Conservation (phyloP, 2,888 invertebrate genomes). For the Lepidochrysops patricia region DNA sequence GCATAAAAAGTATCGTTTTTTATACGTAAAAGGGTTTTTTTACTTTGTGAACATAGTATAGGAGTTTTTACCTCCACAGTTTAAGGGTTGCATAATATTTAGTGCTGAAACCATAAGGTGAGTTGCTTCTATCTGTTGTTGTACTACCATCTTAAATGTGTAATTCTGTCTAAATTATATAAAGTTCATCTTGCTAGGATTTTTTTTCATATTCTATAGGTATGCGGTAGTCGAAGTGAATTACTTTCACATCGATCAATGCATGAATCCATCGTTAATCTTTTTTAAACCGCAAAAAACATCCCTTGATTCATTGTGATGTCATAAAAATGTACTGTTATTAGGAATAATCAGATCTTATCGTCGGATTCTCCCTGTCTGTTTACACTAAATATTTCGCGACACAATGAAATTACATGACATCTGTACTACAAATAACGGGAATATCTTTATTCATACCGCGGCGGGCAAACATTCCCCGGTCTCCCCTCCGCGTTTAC, state of each 20-base stretch:
- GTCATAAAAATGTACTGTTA: conserved; percentile 56
- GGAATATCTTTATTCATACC: conserved; percentile 74
- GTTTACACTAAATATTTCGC: conserved; percentile 72
- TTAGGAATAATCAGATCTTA: conserved; percentile 63
- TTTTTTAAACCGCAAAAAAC: conserved; percentile 54
- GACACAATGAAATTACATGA: conserved; percentile 74
- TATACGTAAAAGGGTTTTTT: neutral
- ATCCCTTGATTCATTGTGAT: conserved; percentile 52
- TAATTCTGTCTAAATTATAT: too few relatives aligned
- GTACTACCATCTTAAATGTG: too few relatives aligned
- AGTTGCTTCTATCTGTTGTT: too few relatives aligned
- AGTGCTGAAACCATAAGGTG: too few relatives aligned
- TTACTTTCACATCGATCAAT: neutral
- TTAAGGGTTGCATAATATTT: too few relatives aligned
- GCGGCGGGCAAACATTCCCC: conserved; percentile 61
- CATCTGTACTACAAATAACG: conserved; percentile 74
- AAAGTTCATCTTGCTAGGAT: too few relatives aligned
- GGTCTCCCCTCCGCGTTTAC: conserved; percentile 58
- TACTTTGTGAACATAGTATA: neutral
- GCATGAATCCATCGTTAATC: conserved; percentile 37
- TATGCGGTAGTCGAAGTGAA: neutral
- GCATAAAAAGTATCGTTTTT: neutral
- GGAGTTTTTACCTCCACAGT: too few relatives aligned
- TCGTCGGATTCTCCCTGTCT: conserved; percentile 62
- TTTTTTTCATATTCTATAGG: too few relatives aligned